Evolutionary conservation across 2,797 vertebrate species (phyloP), one percentile per base, ranked within the genome.

Genomic region (Centroberyx gerrardi): DNA sequence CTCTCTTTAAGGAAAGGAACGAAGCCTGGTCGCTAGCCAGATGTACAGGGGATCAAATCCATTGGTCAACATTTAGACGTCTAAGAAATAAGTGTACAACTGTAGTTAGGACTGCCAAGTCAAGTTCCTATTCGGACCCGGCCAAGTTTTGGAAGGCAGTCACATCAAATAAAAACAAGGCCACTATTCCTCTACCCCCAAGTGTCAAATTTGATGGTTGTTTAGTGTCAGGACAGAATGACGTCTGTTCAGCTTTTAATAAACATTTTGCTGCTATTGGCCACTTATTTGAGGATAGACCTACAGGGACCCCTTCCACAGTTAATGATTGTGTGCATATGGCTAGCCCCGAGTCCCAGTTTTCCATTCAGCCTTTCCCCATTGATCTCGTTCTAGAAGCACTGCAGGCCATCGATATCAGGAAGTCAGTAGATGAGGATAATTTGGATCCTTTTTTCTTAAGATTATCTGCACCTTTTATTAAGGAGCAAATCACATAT

Each of bases 71-170:
- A 49, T 49, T 59, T 38, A 59, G 67, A 36, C 4, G 2, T 12
- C 3, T 46, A 31, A 52, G 62, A 64, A 44, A 58, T 52, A 56
- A 33, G 44, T 68, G 54, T 33, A 68, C 38, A 58, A 17, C 40
- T 68, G 53, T 27, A 33, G 38, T 58, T 9, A 22, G 17, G 2
- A n/a, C n/a, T 56, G 52, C 31, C 31, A 52, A 52, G 6, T 33
- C 49, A 53, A 27, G 6, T 6, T 33, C 31, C 9, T 15, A 53
- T 53, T 65, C n/a, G 5, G 38, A 68, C 65, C 8, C 28, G 6
- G 33, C 3, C 3, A 33, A 33, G 6, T 33, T 33, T 33, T 33
- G 6, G 33, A 33, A 33, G 33, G 33, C 33, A 3, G 55, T 56
- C 31, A 68, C 52, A 44, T n/a, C n/a, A n/a, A n/a, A n/a, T n/a